A percentile compares a stretch with the other conserved stretches of the same genome.
Conservation (phyloP, 1,140 invertebrate species). For the Eupeodes corollae region DNA sequence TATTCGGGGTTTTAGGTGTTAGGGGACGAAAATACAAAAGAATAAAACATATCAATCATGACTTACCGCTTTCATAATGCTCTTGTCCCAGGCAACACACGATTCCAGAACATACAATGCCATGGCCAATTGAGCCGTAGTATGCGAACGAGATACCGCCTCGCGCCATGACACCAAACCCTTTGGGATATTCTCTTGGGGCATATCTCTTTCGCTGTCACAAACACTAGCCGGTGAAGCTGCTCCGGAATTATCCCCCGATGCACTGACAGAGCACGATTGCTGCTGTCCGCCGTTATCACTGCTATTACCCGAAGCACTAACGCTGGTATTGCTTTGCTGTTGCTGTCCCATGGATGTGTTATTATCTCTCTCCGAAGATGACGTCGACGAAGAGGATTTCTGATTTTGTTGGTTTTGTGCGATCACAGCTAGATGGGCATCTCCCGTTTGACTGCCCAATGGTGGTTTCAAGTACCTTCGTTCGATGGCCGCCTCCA, state of each 20-base stretch:
- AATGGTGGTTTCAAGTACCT: slow-evolving; percentile 89
- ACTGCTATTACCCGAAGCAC: slow-evolving; percentile 17
- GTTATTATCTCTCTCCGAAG: slow-evolving; percentile 26
- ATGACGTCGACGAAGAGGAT: slow-evolving; percentile 29
- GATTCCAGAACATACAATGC: slow-evolving; percentile 79
- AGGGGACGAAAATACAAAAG: not conserved
- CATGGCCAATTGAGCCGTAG: slow-evolving; percentile 83
- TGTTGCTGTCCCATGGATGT: slow-evolving; percentile 2
- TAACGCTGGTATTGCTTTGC: slow-evolving; percentile 12
- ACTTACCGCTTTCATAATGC: slow-evolving; percentile 96
- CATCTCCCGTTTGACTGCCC: slow-evolving; percentile 44
- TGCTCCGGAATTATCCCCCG: slow-evolving; percentile 24
- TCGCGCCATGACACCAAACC: slow-evolving; percentile 80
- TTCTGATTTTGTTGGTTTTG: slow-evolving; percentile 35
- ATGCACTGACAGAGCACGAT: slow-evolving; percentile 18
- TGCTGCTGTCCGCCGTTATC: slow-evolving; percentile 18
- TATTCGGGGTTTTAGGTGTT: not conserved
- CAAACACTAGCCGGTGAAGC: slow-evolving; percentile 30
- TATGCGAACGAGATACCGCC: slow-evolving; percentile 67
- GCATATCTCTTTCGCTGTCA: slow-evolving; percentile 33
- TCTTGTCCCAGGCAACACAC: slow-evolving; percentile 95
- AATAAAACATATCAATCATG: not conserved
- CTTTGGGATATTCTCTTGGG: slow-evolving; percentile 44
- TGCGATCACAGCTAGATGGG: slow-evolving; percentile 33
- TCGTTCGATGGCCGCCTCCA: slow-evolving; percentile 84